Evolutionary conservation across 2,797 vertebrate genomes (phyloP), one percentile per base, ranked within the genome.

Genomic region (Hafferia zeledoni): DNA sequence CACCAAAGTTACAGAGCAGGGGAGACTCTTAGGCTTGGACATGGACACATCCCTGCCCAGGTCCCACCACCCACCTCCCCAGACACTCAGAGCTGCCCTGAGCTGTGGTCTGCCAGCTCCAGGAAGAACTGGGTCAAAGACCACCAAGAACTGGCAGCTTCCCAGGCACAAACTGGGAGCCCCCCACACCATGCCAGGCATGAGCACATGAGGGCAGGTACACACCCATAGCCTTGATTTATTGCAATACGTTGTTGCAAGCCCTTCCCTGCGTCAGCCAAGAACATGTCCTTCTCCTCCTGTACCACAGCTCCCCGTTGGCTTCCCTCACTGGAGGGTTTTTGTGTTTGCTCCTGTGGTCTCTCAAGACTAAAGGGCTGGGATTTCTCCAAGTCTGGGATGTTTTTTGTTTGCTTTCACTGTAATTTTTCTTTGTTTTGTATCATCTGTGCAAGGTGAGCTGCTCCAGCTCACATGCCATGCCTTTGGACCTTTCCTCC

Each of bases 281-380:
- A 74, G 93, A 81, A 94, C 23, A 11, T 83, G 83, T 80, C 65
- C 96, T 94, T 53, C 65, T 92, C 49, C 83, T 84, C 50, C 87
- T 96, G 69, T 95, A 83, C 90, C 96, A 65, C 83, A 56, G 71
- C 94, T 97, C 96, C 92, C 94, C 6, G 9, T 61, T 89, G 83
- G 88, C 85, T 89, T 94, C 86, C 85, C 90, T 95, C 83, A 76
- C 64, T 6, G 5, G 52, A 96, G 60, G 28, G 43, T 79, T 92
- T 91, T 95, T 64, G 6, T 92, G 44, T 91, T 97, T 95, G 78
- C 44, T 93, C 11, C 79, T 90, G 90, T 87, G 81, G 52, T 87
- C 49, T 91, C 70, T 77, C 33, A 72, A 77, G 89, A 94, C 83
- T 68, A 89, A 95, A 93, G 52, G 27, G 11, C 71, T 93, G 93